These are phyloP conservation scores for Alca torda DNA, from an alignment of 2,797 vertebrate genomes.

Conservation along the genomic window DNA sequence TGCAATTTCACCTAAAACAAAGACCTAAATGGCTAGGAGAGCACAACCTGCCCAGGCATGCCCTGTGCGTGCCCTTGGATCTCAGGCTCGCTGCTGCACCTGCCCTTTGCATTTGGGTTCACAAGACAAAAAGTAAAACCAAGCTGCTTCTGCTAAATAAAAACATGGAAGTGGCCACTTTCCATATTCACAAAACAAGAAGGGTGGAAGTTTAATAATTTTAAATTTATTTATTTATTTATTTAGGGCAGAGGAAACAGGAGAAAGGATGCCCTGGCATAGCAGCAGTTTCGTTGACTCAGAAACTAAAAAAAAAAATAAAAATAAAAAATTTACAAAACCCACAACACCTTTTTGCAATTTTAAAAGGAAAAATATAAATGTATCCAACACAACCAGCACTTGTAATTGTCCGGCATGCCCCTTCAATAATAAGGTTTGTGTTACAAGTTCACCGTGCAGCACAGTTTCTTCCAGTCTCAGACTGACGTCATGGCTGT, in stretches of 20 bases:
- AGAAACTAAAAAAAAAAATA: neutral
- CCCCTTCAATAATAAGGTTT: slow-evolving; percentile 16
- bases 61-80: neutral
- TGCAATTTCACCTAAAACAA: neutral
- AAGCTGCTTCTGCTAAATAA: neutral
- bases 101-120: neutral
- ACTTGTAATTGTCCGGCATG: neutral
- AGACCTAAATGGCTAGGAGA: neutral
- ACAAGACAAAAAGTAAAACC: neutral
- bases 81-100: neutral
- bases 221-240: neutral
- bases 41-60: neutral
- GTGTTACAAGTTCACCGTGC: slow-evolving; percentile 9
- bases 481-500: slow-evolving; percentile 22
- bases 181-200: neutral
- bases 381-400: neutral
- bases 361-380: neutral
- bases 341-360: neutral
- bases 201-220: neutral
- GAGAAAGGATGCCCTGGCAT: neutral
- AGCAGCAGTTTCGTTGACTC: neutral
- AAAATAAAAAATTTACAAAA: neutral
- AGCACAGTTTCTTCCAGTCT: neutral
- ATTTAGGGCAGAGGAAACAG: neutral
- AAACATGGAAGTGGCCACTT: neutral